Evolutionary conservation across 2,113 vertebrate species (phyloP).

Genomic region (Camelus dromedarius): DNA sequence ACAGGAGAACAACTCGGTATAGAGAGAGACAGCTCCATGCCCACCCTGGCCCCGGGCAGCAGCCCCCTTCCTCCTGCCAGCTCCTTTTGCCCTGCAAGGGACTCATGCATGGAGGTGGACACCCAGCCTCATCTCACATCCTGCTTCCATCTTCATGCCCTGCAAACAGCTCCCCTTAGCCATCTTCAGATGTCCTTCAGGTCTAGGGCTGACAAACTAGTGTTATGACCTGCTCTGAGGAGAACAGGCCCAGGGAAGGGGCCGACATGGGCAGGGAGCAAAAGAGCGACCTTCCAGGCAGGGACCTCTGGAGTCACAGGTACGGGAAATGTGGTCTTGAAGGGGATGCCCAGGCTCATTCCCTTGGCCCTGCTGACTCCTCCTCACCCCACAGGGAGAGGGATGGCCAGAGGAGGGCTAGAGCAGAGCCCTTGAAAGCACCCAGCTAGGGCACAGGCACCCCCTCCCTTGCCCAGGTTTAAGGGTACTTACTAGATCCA

Average conservation of each 20-base stretch:
- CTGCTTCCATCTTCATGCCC: neutral
- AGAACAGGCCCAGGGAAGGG: neutral
- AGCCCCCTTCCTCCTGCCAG: neutral
- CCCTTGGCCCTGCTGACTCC: neutral
- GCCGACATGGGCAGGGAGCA: neutral
- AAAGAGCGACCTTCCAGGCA: neutral
- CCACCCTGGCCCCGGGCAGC: neutral
- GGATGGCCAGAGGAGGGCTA: neutral
- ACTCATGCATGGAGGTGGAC: rapidly evolving
- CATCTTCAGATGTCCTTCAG: neutral
- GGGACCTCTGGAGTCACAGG: neutral
- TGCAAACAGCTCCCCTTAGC: neutral
- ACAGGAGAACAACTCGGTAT: rapidly evolving
- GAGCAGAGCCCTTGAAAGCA: neutral
- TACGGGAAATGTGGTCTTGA: neutral
- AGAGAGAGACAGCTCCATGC: neutral
- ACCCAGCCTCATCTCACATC: neutral
- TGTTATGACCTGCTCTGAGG: neutral
- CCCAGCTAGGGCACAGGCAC: neutral
- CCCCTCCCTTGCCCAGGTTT: neutral
- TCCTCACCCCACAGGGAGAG: neutral
- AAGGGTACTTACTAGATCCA: neutral
- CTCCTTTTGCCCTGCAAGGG: neutral
- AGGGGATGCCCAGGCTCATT: neutral
- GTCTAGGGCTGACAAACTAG: neutral